phyloP scores from a whole-genome alignment of 2,888 invertebrate species.

The Plebejus argus region DNA sequence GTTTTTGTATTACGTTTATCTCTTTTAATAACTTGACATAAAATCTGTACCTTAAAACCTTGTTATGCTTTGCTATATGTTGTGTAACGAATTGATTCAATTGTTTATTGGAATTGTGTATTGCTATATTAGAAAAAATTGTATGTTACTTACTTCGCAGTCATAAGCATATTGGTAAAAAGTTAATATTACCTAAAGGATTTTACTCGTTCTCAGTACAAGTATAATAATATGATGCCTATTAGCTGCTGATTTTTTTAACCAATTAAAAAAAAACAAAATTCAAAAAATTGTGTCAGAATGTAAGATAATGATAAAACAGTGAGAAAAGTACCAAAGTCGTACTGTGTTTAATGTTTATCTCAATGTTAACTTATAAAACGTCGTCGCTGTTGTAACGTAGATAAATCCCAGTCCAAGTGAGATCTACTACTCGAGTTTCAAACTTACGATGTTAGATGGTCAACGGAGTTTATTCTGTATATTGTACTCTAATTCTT shows the following conservation, averaged over 20 bases:
- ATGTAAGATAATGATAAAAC: background rate
- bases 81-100: conserved; percentile 13
- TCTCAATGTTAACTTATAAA: background rate
- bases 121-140: background rate
- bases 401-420: conserved; percentile 5
- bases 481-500: conserved; percentile 17
- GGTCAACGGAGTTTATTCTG: background rate
- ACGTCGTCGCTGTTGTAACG: background rate
- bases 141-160: conserved; percentile 16
- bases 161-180: conserved; percentile 3
- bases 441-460: conserved; percentile 13
- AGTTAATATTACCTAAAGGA: background rate
- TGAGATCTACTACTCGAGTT: conserved; percentile 1
- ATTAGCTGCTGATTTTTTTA: background rate
- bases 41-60: conserved; percentile 19
- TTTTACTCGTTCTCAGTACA: background rate
- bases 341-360: background rate
- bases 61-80: background rate
- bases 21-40: conserved; percentile 23
- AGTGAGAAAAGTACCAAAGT: background rate
- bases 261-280: background rate
- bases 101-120: conserved; percentile 22
- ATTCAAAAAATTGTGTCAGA: background rate
- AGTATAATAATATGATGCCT: background rate
- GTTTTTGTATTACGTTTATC: background rate